phyloP scores from a whole-genome alignment of 2,888 invertebrate species.

The Cheilosia urbana region DNA sequence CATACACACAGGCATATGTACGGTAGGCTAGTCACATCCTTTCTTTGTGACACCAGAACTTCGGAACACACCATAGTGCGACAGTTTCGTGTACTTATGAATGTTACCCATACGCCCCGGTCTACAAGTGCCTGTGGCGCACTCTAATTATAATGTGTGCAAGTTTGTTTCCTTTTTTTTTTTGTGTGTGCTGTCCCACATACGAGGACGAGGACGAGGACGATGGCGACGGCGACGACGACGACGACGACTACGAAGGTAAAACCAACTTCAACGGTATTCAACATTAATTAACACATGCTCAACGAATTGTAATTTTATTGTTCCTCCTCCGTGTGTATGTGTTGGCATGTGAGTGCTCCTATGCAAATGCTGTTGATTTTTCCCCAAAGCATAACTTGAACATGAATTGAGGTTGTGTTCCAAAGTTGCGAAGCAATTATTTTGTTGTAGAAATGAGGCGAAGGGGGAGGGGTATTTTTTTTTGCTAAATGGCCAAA shows the following conservation, averaged over 20 bases:
- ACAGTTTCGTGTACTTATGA: slow-evolving; percentile 47
- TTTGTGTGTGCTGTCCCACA: neutral
- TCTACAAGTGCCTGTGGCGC: slow-evolving; percentile 60
- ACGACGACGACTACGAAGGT: slow-evolving; percentile 78
- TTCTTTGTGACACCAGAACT: slow-evolving; percentile 19
- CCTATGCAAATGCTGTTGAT: slow-evolving; percentile 72
- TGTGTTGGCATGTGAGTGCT: slow-evolving; percentile 37
- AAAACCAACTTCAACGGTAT: slow-evolving; percentile 75
- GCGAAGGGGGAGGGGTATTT: neutral
- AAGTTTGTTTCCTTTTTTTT: slow-evolving; percentile 49
- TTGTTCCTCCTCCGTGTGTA: slow-evolving; percentile 76
- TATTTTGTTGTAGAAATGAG: slow-evolving; percentile 15
- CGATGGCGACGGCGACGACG: slow-evolving; percentile 77
- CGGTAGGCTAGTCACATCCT: neutral
- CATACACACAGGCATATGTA: slow-evolving; percentile 1
- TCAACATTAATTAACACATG: slow-evolving; percentile 82
- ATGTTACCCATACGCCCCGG: slow-evolving; percentile 55
- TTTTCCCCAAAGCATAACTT: slow-evolving; percentile 67
- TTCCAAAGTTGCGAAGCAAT: slow-evolving; percentile 44
- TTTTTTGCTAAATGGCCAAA: slow-evolving; percentile 34
- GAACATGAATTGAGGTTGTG: slow-evolving; percentile 69
- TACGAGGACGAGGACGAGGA: slow-evolving; percentile 75
- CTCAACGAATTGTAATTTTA: slow-evolving; percentile 82
- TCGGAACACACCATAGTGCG: slow-evolving; percentile 7
- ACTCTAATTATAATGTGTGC: slow-evolving; percentile 70